Base-by-base conservation (phyloP, 2,888 invertebrate species). In the Hirtodrosophila duncani region DNA sequence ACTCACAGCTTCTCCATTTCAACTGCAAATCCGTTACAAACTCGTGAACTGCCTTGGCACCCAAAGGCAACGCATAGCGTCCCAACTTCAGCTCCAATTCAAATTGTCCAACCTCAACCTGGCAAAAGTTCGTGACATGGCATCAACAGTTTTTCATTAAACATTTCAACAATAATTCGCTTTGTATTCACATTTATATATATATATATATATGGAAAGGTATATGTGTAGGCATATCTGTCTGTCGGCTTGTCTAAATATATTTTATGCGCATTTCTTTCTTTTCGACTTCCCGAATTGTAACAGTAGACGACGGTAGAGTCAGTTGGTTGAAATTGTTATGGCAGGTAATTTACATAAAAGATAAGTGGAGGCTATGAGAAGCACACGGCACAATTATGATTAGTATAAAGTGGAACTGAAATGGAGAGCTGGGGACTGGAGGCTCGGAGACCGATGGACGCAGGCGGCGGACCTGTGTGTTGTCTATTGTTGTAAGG, bases 61-160 rank as follows among this genome's bases (percentile, higher is more conserved):
- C n/a, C n/a, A n/a, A n/a, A n/a, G n/a, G n/a, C n/a, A n/a, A n/a
- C n/a, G n/a, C n/a, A n/a, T n/a, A n/a, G n/a, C n/a, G n/a, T n/a
- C n/a, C n/a, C n/a, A n/a, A n/a, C n/a, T n/a, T n/a, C n/a, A n/a
- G n/a, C n/a, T n/a, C n/a, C n/a, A n/a, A n/a, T n/a, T n/a, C n/a
- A n/a, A n/a, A 16, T 30, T 5, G 4, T 13, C 13, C 11, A 13
- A 30, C 21, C 11, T 23, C 39, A 38, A 27, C 21, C 27, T 34
- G 41, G 43, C 38, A 49, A 62, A 58, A 82, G 81, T 82, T 85
- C 85, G 85, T 85, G 85, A 85, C 83, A 83, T 82, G 82, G 72
- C 84, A 85, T 85, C 85, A 84, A 83, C 79, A 83, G 84, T 84
- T 85, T 85, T 84, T 85, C 85, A 85, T 85, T 85, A 85, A 78